Base-by-base conservation (phyloP, 2,113 vertebrate species). In the Trematomus loennbergii region DNA sequence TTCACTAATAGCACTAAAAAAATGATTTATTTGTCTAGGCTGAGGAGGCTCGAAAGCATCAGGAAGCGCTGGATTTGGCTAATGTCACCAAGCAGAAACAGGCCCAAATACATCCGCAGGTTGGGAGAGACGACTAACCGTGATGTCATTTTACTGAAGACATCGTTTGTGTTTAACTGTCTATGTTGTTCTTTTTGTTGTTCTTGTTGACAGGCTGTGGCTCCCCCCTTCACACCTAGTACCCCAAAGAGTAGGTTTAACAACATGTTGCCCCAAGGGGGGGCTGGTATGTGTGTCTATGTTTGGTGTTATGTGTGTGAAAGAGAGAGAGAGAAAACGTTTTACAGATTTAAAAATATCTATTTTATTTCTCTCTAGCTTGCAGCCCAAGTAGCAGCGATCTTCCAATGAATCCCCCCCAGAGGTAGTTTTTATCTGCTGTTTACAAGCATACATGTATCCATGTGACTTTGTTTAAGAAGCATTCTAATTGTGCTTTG, bases 401-500 rank as follows among this genome's bases (percentile, higher is more conserved):
- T 29, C 25, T 29, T 29, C 25, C 25, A 29, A 29, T 29, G 3
- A 29, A 29, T 3, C 25, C 0, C 7, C 0, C 29, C 2, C 13
- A 5, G 40, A 90, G 92, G 94, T 95, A 90, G 10, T 58, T 40
- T 16, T 12, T 25, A 5, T 52, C 25, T 68, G 3, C 7, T 46
- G 11, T 25, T 70, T 58, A 1, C 54, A 10, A 78, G 16, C 53
- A n/a, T 60, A 9, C 40, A 65, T 65, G 10, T 48, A 33, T 67
- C 3, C 9, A 10, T 45, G 29, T 40, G 3, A 20, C 0, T 48
- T 52, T 13, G 12, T 49, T 73, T 25, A 63, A 49, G 16, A 4
- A 6, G 3, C 9, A 13, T 9, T 9, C 48, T 76, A 46, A 74
- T 18, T 57, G 5, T 63, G 20, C 13, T 62, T 57, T 81, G 22